Percentiles rank a stretch among this genome's conserved stretches.
Conservation (phyloP, 2,797 vertebrate species). For the Ctenochaetus hawaiiensis region DNA sequence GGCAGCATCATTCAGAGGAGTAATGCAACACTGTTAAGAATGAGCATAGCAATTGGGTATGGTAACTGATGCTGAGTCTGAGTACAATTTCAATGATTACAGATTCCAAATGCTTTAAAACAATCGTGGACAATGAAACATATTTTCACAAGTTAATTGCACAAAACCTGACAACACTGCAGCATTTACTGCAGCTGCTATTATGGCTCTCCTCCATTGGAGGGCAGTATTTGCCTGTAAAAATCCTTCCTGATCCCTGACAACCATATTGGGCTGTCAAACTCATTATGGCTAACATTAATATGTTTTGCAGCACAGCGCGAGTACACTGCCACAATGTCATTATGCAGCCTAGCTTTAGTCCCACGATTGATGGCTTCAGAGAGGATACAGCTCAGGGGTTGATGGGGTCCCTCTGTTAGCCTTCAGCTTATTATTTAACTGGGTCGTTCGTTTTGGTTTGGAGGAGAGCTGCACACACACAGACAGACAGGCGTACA, state of each 20-base stretch:
- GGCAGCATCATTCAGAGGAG: conserved; percentile 5
- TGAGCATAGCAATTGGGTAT: not conserved
- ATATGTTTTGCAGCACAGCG: conserved; percentile 82
- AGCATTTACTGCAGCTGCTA: conserved; percentile 61
- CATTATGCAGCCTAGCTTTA: conserved; percentile 82
- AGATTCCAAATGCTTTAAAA: conserved; percentile 26
- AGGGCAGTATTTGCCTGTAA: conserved; percentile 80
- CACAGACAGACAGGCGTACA: conserved; percentile 43
- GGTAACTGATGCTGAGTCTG: conserved; percentile 20
- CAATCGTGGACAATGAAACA: conserved; percentile 19
- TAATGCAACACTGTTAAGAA: not conserved
- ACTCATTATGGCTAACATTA: conserved; percentile 83
- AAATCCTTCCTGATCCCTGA: conserved; percentile 44
- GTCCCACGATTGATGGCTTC: conserved; percentile 82
- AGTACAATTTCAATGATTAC: conserved; percentile 34
- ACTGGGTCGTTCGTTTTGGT: conserved; percentile 77
- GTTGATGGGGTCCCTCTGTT: conserved; percentile 82
- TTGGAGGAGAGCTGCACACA: conserved; percentile 58
- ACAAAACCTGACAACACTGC: conserved; percentile 50
- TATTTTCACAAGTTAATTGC: conserved; percentile 25
- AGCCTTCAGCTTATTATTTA: conserved; percentile 82
- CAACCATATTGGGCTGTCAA: conserved; percentile 80
- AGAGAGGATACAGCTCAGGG: conserved; percentile 79
- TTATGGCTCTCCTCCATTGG: conserved; percentile 73
- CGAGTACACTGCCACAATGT: conserved; percentile 81